These are phyloP conservation scores for Anisognathus igniventris DNA, from an alignment of 2,797 vertebrate species.

Conservation along the genomic window DNA sequence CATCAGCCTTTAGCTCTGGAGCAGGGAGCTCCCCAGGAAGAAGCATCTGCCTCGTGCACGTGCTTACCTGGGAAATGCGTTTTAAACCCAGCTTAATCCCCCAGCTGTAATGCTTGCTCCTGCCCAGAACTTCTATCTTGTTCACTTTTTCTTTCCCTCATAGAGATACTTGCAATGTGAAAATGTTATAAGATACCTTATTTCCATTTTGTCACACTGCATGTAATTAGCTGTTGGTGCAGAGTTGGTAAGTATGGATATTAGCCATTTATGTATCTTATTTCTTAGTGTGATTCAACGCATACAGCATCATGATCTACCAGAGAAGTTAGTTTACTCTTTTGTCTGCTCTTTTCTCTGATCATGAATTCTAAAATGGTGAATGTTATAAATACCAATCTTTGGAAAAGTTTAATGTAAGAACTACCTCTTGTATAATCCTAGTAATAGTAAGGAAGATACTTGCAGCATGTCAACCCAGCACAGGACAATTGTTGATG, in stretches of 20 bases:
- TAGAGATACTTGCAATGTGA: not conserved
- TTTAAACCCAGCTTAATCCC: not conserved
- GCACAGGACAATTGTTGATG: not conserved
- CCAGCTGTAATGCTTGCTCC: not conserved
- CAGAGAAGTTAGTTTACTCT: not conserved
- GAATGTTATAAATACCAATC: not conserved
- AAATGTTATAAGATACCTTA: not conserved
- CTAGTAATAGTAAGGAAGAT: not conserved
- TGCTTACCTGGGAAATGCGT: not conserved
- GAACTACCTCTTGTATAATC: not conserved
- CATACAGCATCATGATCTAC: not conserved
- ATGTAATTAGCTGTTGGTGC: not conserved
- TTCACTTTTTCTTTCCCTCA: not conserved
- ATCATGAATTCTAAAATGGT: not conserved
- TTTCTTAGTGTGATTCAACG: not conserved
- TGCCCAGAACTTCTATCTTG: not conserved
- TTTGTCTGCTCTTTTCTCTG: not conserved
- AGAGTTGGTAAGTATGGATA: not conserved
- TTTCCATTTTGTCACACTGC: not conserved
- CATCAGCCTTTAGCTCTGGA: not conserved
- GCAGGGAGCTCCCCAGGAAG: not conserved
- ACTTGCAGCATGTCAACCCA: not conserved
- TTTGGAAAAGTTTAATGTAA: not conserved
- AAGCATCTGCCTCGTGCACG: rapidly evolving
- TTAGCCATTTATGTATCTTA: not conserved